Evolutionary conservation across 2,113 vertebrate genomes (phyloP).

Genomic region (Podiceps cristatus): DNA sequence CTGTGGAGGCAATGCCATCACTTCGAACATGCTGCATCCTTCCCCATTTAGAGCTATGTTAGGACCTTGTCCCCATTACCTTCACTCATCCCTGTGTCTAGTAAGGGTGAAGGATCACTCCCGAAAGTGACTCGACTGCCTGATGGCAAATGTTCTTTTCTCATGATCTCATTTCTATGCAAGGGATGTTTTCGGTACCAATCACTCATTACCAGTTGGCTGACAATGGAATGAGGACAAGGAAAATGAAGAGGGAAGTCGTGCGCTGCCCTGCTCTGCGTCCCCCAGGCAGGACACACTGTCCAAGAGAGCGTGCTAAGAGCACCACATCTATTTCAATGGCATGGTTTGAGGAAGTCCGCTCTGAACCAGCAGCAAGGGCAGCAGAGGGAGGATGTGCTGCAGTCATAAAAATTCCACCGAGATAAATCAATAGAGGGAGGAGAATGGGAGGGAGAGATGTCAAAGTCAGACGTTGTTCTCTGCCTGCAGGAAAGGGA

Average conservation of each 20-base stretch:
- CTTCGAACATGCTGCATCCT: neutral
- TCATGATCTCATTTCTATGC: neutral
- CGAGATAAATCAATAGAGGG: conserved; percentile 9
- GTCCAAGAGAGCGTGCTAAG: neutral
- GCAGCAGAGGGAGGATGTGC: neutral
- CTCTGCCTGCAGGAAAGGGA: neutral
- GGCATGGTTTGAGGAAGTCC: neutral
- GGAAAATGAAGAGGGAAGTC: neutral
- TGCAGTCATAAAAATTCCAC: conserved; percentile 58
- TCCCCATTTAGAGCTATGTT: neutral
- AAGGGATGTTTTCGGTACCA: neutral
- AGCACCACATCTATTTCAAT: neutral
- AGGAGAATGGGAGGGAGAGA: neutral
- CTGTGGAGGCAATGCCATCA: neutral
- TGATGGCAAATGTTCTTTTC: neutral
- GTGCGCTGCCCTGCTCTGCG: neutral
- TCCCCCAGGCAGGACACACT: neutral
- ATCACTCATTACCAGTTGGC: neutral
- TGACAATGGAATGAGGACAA: neutral
- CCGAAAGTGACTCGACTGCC: accelerated
- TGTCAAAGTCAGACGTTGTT: conserved; percentile 1
- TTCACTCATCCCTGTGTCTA: neutral
- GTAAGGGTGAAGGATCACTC: neutral
- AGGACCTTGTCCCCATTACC: neutral
- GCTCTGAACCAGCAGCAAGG: neutral